Base-by-base conservation (phyloP, 2,797 vertebrate genomes). In the Bradypus variegatus region DNA sequence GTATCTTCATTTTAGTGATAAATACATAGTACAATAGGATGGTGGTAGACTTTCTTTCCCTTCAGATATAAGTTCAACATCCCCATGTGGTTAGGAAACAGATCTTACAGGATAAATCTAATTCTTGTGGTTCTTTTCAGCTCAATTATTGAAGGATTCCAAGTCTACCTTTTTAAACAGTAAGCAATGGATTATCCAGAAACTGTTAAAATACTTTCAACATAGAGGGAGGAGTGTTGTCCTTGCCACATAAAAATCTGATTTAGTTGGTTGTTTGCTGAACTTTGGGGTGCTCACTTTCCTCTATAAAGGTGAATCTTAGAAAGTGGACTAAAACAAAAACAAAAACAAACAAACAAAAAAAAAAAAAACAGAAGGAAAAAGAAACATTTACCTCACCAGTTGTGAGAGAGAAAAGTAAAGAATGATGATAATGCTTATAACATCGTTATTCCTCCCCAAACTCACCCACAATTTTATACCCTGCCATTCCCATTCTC, bases 201-300 rank as follows among this genome's bases (percentile, higher is more conserved):
- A 92, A 90, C 6, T 65, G 45, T 55, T 90, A 91, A 69, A 65
- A 64, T 70, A 70, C 58, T 79, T 53, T 86, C 41, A 89, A 73
- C 70, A 38, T 38, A 76, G 19, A 80, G n/a, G 31, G 36, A 48
- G 91, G 67, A 76, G 58, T 62, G 50, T 88, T 70, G 38, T 88
- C 36, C 94, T 95, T 91, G 64, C 45, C 73, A 91, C 18, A 15
- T 62, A 64, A 62, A 45, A 78, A 78, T 91, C 45, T 83, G 50
- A 89, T 87, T n/a, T 84, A 25, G 82, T 41, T 84, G 60, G 33
- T 80, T 87, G 64, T 77, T 73, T 60, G 65, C 73, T 55, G 25
- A 92, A 89, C 70, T 89, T 78, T 23, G 31, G 48, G 41, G 69
- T 25, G 80, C 80, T 80, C 6, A 25, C 38, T 94, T 93, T 91